A percentile compares a stretch with the other conserved stretches of the same genome.
phyloP scores from a whole-genome alignment of 2,888 invertebrate species.

The Agrotis segetum region DNA sequence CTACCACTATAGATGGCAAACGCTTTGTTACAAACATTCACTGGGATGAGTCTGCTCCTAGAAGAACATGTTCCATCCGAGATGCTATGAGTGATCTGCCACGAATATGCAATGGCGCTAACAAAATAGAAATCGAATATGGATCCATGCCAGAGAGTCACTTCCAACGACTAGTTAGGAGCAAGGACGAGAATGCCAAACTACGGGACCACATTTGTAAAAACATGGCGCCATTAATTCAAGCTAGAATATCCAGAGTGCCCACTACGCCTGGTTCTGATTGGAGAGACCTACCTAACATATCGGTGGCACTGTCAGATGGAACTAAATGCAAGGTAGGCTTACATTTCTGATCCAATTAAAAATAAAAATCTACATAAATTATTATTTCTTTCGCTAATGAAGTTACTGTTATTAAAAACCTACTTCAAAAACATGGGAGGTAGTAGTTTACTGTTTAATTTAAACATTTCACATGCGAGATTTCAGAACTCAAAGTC shows the following conservation, averaged over 20 bases:
- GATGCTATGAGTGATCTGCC: conserved; percentile 97
- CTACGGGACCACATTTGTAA: conserved; percentile 95
- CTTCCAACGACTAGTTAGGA: conserved; percentile 94
- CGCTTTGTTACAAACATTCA: conserved; percentile 89
- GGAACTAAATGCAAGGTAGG: conserved; percentile 92
- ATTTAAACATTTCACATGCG: too few relatives aligned
- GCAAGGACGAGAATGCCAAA: conserved; percentile 89
- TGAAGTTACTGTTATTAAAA: too few relatives aligned
- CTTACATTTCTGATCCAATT: not conserved
- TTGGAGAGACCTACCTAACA: conserved; percentile 97
- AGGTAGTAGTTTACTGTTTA: too few relatives aligned
- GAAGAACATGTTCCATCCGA: conserved; percentile 94
- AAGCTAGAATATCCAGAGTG: conserved; percentile 94
- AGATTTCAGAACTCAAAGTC: too few relatives aligned
- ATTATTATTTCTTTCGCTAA: too few relatives aligned
- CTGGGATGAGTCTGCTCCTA: conserved; percentile 94
- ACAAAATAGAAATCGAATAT: conserved; percentile 93
- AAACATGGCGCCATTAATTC: conserved; percentile 95
- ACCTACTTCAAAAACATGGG: too few relatives aligned
- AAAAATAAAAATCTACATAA: too few relatives aligned
- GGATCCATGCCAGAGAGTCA: conserved; percentile 93
- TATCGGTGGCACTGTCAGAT: conserved; percentile 93
- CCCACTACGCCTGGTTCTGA: conserved; percentile 95
- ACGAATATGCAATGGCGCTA: conserved; percentile 93
- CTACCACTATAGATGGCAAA: conserved; percentile 86